These are phyloP conservation scores for Odobenus rosmarus DNA, from an alignment of 2,113 vertebrate species.

Conservation along the genomic window DNA sequence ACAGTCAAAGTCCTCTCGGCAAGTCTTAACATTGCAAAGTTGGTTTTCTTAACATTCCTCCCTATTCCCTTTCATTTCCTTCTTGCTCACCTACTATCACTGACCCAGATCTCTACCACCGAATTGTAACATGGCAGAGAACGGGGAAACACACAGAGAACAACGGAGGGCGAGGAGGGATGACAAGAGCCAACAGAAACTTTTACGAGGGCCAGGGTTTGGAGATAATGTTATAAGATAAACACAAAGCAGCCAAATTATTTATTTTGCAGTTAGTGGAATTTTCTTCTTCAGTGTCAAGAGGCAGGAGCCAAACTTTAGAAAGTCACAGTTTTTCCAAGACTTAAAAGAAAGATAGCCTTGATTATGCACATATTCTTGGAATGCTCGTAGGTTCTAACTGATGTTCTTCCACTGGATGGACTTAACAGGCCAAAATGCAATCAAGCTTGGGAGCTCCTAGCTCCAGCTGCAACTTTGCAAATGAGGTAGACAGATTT, in stretches of 20 bases:
- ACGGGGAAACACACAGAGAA: neutral
- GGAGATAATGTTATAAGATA: conserved; percentile 23
- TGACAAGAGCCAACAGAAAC: conserved; percentile 59
- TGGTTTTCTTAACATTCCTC: neutral
- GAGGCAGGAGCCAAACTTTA: conserved; percentile 18
- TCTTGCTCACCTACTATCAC: neutral
- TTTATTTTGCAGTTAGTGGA: conserved; percentile 53
- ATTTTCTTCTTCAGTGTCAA: conserved; percentile 63
- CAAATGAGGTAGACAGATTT: conserved; percentile 33
- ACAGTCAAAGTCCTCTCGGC: neutral
- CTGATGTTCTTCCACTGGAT: neutral
- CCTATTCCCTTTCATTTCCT: conserved; percentile 12
- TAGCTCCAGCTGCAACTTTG: neutral
- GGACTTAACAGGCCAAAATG: conserved; percentile 27
- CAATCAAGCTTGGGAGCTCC: neutral
- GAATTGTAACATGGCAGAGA: conserved; percentile 32
- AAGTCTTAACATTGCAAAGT: neutral
- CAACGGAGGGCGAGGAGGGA: conserved; percentile 12
- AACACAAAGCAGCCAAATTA: conserved; percentile 25
- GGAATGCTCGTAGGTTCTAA: conserved; percentile 9
- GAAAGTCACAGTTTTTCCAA: conserved; percentile 62
- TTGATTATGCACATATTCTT: neutral
- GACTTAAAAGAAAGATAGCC: conserved; percentile 42
- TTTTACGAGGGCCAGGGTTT: conserved; percentile 33
- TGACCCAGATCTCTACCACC: conserved; percentile 46